A percentile compares a stretch with the other conserved stretches of the same genome.
Evolutionary conservation across 2,113 vertebrate genomes (phyloP).

Genomic region (Podocnemis expansa): DNA sequence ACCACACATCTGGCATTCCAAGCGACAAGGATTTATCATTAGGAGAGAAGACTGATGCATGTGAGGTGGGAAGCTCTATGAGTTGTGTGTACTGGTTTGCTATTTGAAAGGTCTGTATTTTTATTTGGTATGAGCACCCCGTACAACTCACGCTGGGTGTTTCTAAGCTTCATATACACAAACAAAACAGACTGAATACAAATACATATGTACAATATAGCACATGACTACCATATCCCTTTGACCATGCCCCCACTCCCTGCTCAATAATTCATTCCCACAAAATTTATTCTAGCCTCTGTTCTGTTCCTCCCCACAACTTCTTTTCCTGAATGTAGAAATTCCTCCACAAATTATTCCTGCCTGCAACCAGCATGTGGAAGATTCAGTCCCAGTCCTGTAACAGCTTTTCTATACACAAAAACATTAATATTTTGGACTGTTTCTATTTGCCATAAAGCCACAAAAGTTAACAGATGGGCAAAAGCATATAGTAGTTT

Average conservation of each 20-base stretch:
- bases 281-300: neutral
- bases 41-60: neutral
- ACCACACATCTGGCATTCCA: neutral
- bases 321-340: neutral
- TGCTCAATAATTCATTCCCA: too few relatives aligned
- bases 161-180: too few relatives aligned
- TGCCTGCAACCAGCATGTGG: neutral
- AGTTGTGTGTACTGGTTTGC: neutral
- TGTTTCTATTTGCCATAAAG: neutral
- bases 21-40: neutral
- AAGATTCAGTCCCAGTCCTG: neutral
- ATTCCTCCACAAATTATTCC: neutral
- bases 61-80: neutral
- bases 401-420: neutral
- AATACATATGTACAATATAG: too few relatives aligned
- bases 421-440: neutral
- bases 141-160: neutral
- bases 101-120: neutral
- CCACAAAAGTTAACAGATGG: neutral
- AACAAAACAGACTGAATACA: too few relatives aligned
- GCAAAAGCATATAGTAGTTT: neutral
- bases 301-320: neutral
- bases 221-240: too few relatives aligned
- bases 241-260: too few relatives aligned
- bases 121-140: neutral